A percentile compares a stretch with the other conserved stretches of the same genome.
phyloP scores from a whole-genome alignment of 2,888 invertebrate species.

The Leucophenga montana region DNA sequence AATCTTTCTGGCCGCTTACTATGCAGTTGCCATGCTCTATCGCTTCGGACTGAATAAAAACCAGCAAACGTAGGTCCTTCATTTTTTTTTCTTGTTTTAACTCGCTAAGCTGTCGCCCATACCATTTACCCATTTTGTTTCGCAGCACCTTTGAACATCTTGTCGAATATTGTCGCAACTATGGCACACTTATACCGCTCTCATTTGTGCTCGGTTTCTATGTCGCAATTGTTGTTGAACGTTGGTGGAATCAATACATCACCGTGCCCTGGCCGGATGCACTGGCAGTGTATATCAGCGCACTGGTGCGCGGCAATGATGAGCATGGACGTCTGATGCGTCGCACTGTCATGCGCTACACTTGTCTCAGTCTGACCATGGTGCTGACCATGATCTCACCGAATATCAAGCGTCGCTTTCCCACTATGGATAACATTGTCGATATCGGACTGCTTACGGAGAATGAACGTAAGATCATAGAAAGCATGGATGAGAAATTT shows the following conservation, averaged over 20 bases:
- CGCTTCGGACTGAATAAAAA: conserved; percentile 35
- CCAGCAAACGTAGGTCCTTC: conserved; percentile 46
- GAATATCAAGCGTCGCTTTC: conserved; percentile 89
- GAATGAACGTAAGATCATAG: conserved; percentile 85
- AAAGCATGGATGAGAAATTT: conserved; percentile 83
- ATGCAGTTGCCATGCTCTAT: conserved; percentile 71
- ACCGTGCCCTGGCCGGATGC: conserved; percentile 90
- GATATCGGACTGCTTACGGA: conserved; percentile 86
- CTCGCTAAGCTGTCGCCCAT: not conserved
- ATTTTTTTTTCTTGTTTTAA: not conserved
- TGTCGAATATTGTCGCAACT: conserved; percentile 86
- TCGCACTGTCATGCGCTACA: conserved; percentile 86
- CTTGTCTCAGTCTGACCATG: conserved; percentile 87
- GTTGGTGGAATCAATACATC: conserved; percentile 92
- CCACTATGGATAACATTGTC: conserved; percentile 85
- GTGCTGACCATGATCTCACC: conserved; percentile 89
- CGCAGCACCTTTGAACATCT: conserved; percentile 85
- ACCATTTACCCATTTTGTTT: not conserved
- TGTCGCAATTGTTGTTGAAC: conserved; percentile 89
- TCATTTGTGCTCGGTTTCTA: conserved; percentile 96
- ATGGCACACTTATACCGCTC: conserved; percentile 88
- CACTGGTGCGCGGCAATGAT: conserved; percentile 87
- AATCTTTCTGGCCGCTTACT: conserved; percentile 85
- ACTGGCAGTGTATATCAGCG: conserved; percentile 86
- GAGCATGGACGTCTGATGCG: conserved; percentile 87